Conservation (phyloP, 2,888 invertebrate genomes). For the Pyralis farinalis region DNA sequence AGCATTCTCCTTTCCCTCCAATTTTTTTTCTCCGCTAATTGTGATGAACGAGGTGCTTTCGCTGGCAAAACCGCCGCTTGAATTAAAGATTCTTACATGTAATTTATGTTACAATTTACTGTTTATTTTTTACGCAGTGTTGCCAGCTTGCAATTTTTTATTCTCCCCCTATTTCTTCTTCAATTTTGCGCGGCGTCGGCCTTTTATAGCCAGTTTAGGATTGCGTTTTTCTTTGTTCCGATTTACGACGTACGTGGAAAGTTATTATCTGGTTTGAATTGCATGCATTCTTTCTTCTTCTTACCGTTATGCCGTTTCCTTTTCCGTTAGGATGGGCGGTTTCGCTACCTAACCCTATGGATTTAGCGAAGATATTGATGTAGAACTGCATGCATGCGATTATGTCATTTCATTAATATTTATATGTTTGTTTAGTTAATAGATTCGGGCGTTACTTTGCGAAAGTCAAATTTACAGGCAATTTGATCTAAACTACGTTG, state of each 20-base stretch:
- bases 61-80: slow-evolving; percentile 25
- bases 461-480: no score
- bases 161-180: slow-evolving; percentile 4
- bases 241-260: not conserved
- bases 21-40: slow-evolving; percentile 21
- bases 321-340: no score
- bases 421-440: no score
- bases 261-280: not conserved
- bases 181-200: slow-evolving; percentile 6
- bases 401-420: no score
- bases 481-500: no score
- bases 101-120: slow-evolving; percentile 31
- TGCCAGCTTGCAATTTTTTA: slow-evolving; percentile 11
- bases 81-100: slow-evolving; percentile 30
- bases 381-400: no score
- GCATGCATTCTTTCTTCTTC: not conserved
- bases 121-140: slow-evolving; percentile 18
- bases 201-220: slow-evolving; percentile 8
- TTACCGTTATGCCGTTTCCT: no score
- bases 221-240: slow-evolving; percentile 1
- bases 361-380: no score
- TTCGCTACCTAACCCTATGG: no score
- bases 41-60: slow-evolving; percentile 26
- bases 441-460: no score
- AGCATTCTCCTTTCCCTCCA: slow-evolving; percentile 4